phyloP scores from a whole-genome alignment of 2,113 vertebrate genomes.

The Ardeotis arabs region DNA sequence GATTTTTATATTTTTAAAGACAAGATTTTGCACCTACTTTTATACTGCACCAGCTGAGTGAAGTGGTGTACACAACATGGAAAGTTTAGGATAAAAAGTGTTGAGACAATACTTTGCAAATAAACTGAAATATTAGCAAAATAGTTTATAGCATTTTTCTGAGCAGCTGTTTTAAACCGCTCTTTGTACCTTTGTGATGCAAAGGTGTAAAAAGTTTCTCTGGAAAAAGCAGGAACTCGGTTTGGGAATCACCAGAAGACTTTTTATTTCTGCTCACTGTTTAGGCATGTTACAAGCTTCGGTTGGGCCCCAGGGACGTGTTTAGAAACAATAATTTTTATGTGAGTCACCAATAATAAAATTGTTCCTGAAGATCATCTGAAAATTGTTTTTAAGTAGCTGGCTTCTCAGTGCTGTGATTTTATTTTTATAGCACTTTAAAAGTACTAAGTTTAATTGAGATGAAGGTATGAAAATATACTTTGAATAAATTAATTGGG shows the following conservation, averaged over 20 bases:
- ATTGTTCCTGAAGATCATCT: constrained; percentile 31
- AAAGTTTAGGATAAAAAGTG: background rate
- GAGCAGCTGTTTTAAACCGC: background rate
- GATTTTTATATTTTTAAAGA: background rate
- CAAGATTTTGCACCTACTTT: background rate
- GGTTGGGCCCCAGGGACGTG: background rate
- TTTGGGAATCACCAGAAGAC: background rate
- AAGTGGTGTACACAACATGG: background rate
- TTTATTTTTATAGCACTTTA: constrained; percentile 13
- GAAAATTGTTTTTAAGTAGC: constrained; percentile 45
- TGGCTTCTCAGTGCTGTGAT: background rate
- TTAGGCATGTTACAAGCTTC: constrained; percentile 1
- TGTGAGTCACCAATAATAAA: constrained; percentile 45
- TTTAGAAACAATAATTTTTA: constrained; percentile 54
- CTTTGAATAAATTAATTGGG: background rate
- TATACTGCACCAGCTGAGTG: background rate
- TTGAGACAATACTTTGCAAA: background rate
- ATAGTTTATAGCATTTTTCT: background rate
- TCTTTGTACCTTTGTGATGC: background rate
- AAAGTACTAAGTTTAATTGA: background rate
- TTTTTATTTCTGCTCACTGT: background rate
- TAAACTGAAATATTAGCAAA: background rate
- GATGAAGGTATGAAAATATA: constrained; percentile 3
- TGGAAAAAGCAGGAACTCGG: background rate
- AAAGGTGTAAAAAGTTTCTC: background rate